These are phyloP conservation scores for Argya squamiceps DNA, from an alignment of 2,797 vertebrate genomes.

Conservation along the genomic window DNA sequence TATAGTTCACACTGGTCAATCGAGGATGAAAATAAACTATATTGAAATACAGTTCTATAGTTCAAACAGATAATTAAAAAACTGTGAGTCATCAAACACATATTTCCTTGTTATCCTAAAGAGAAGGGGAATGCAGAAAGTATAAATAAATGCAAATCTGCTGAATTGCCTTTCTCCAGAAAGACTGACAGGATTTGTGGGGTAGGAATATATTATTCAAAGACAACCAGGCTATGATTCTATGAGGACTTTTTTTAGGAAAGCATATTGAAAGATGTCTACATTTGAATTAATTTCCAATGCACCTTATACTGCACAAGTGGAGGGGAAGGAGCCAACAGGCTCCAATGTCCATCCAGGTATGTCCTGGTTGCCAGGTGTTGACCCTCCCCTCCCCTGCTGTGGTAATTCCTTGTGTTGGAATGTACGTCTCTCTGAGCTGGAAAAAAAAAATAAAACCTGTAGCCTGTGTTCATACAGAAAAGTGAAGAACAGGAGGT, in stretches of 20 bases:
- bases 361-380: background rate
- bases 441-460: background rate
- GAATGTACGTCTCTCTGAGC: background rate
- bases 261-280: constrained; percentile 50
- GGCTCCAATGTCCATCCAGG: background rate
- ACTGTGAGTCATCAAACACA: background rate
- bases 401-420: constrained; percentile 36
- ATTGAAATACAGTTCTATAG: constrained; percentile 23
- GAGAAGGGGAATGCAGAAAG: constrained; percentile 31
- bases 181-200: constrained; percentile 63
- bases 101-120: constrained; percentile 47
- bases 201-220: constrained; percentile 67
- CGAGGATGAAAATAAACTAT: background rate
- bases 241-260: constrained; percentile 49
- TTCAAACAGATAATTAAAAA: background rate
- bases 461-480: background rate
- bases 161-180: constrained; percentile 56
- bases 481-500: background rate
- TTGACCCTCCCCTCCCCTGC: background rate
- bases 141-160: constrained; percentile 42
- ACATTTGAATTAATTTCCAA: constrained; percentile 58
- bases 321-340: background rate
- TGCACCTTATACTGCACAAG: background rate
- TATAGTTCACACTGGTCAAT: background rate
- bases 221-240: background rate